These are phyloP conservation scores for Siniperca undulata DNA, from an alignment of 2,797 vertebrate genomes.

Conservation along the genomic window DNA sequence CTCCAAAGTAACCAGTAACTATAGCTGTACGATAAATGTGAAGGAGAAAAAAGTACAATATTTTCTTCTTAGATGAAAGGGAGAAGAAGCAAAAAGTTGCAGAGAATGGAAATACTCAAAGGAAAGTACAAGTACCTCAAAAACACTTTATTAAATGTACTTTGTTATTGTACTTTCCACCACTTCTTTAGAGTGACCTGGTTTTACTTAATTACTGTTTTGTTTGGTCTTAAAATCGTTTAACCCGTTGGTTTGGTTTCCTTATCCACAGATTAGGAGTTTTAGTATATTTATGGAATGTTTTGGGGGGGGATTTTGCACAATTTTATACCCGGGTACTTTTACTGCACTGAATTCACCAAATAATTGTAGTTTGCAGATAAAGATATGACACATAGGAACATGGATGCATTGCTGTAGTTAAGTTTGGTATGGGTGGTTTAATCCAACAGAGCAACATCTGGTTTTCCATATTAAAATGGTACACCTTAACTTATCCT, in stretches of 20 bases:
- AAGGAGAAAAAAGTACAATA: background rate
- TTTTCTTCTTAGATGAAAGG: no score
- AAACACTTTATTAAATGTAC: background rate
- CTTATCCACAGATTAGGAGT: background rate
- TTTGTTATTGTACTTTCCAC: background rate
- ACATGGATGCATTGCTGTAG: background rate
- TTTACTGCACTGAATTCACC: background rate
- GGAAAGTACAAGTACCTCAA: slow-evolving; percentile 1
- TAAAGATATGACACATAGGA: background rate
- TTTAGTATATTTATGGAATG: background rate
- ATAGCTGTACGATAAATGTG: background rate
- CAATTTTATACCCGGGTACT: no score
- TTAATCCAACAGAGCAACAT: background rate
- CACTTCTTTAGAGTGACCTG: background rate
- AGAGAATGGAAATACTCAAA: background rate
- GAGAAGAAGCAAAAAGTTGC: background rate
- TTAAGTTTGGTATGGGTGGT: background rate
- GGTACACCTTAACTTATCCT: background rate
- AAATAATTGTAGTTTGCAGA: background rate
- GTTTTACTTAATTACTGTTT: background rate
- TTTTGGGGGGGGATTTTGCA: no score
- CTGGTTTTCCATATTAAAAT: background rate
- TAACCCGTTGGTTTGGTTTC: background rate
- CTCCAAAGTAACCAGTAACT: background rate
- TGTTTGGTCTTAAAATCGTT: background rate